These are phyloP conservation scores for Meganola albula DNA, from an alignment of 2,888 invertebrate genomes.

Conservation along the genomic window DNA sequence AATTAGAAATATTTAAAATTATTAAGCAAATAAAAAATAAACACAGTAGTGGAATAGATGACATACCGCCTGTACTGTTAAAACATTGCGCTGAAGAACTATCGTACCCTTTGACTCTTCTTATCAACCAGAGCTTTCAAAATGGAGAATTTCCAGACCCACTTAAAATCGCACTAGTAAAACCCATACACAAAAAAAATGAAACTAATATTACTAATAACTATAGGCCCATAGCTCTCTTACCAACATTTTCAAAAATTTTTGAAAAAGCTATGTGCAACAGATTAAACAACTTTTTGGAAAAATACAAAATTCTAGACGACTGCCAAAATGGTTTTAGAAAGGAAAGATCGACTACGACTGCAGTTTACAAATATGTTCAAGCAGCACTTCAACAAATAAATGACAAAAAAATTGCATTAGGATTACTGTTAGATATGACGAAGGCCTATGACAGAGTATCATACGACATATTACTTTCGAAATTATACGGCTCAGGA, in stretches of 20 bases:
- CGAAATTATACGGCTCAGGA: slow-evolving; percentile 15
- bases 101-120: not conserved
- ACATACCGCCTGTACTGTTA: slow-evolving; percentile 7
- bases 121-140: slow-evolving; percentile 12
- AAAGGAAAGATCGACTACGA: slow-evolving; percentile 10
- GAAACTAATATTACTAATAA: slow-evolving; percentile 3
- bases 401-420: slow-evolving; percentile 13
- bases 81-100: slow-evolving; percentile 9
- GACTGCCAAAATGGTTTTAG: slow-evolving; percentile 11
- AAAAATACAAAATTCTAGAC: slow-evolving; percentile 10
- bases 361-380: slow-evolving; percentile 12
- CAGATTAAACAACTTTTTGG: slow-evolving; percentile 4
- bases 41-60: slow-evolving; percentile 5
- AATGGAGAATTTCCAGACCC: slow-evolving; percentile 10
- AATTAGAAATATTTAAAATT: slow-evolving; percentile 2
- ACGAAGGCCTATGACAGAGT: slow-evolving; percentile 23
- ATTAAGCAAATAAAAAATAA: slow-evolving; percentile 8
- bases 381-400: slow-evolving; percentile 8
- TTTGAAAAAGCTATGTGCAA: slow-evolving; percentile 11
- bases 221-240: slow-evolving; percentile 6
- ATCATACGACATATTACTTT: slow-evolving; percentile 10
- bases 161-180: slow-evolving; percentile 12
- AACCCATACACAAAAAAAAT: slow-evolving; percentile 14
- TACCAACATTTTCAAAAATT: slow-evolving; percentile 9
- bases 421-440: slow-evolving; percentile 22